Evolutionary conservation across 2,113 vertebrate species (phyloP).

Genomic region (Pithys albifrons): DNA sequence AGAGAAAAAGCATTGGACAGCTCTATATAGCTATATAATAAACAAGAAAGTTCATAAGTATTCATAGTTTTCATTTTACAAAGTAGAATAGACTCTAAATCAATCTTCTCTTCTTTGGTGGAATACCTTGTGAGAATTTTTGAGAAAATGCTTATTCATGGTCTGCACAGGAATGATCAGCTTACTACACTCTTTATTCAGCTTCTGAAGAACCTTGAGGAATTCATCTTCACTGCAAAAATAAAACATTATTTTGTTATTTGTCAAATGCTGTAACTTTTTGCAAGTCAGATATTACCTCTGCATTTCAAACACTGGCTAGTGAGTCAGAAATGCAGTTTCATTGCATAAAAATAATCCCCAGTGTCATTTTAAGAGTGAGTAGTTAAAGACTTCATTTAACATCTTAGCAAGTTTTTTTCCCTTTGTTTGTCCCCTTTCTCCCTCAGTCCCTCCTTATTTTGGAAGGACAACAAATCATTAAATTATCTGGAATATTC

Average conservation of each 20-base stretch:
- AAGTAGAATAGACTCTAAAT: background rate
- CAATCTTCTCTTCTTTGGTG: background rate
- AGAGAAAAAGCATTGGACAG: background rate
- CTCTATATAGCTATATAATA: background rate
- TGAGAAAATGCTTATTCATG: conserved; percentile 79
- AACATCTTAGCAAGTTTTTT: background rate
- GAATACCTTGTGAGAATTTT: conserved; percentile 85
- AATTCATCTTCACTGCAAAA: conserved; percentile 86
- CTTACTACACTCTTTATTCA: conserved; percentile 85
- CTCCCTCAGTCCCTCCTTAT: background rate
- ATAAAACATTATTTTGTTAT: background rate
- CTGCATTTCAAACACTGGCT: background rate
- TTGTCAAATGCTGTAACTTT: background rate
- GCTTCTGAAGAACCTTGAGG: conserved; percentile 83
- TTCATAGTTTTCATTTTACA: background rate
- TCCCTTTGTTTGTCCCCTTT: background rate
- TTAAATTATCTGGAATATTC: background rate
- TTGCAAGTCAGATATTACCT: background rate
- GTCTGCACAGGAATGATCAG: conserved; percentile 83
- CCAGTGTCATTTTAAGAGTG: background rate
- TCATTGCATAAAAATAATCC: background rate
- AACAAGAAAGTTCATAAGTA: background rate
- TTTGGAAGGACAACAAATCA: background rate
- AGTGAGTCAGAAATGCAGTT: background rate
- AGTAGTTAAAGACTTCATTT: background rate